Percentiles rank a stretch among this genome's conserved stretches.
These are phyloP conservation scores for Columbina picui DNA, from an alignment of 2,113 vertebrate species.

Conservation along the genomic window DNA sequence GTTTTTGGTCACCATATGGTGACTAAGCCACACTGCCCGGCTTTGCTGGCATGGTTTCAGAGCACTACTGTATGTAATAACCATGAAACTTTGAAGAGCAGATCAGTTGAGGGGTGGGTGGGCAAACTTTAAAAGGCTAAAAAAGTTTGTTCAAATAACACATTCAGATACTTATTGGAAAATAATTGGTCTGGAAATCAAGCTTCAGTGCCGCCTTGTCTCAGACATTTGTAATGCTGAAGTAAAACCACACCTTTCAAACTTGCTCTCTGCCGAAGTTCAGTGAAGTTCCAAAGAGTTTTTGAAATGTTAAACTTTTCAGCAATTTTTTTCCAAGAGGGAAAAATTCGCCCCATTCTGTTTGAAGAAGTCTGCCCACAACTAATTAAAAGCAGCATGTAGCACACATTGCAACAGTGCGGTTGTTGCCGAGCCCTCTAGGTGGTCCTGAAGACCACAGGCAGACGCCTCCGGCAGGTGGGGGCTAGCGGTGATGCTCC, in stretches of 20 bases:
- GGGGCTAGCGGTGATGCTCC: neutral
- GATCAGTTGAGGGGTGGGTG: neutral
- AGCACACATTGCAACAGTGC: neutral
- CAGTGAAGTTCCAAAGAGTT: neutral
- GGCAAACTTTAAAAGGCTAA: neutral
- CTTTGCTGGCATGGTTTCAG: neutral
- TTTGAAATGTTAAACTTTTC: neutral
- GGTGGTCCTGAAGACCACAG: constrained; percentile 25
- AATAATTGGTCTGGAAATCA: constrained; percentile 30
- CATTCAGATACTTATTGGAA: neutral
- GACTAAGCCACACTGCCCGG: neutral
- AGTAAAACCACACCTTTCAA: constrained; percentile 24
- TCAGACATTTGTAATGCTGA: neutral
- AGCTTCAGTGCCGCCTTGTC: neutral
- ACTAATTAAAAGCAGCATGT: constrained; percentile 11
- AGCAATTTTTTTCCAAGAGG: neutral
- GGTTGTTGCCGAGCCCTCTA: neutral
- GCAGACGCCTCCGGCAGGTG: fast-evolving
- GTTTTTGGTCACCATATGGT: neutral
- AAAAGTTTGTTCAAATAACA: neutral
- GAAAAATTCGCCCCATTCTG: neutral
- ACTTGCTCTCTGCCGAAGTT: neutral
- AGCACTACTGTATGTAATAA: neutral
- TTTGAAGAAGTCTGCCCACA: neutral
- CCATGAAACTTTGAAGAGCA: neutral